Evolutionary conservation across 2,797 vertebrate genomes (phyloP).

Genomic region (Tenualosa thibaudeaui): DNA sequence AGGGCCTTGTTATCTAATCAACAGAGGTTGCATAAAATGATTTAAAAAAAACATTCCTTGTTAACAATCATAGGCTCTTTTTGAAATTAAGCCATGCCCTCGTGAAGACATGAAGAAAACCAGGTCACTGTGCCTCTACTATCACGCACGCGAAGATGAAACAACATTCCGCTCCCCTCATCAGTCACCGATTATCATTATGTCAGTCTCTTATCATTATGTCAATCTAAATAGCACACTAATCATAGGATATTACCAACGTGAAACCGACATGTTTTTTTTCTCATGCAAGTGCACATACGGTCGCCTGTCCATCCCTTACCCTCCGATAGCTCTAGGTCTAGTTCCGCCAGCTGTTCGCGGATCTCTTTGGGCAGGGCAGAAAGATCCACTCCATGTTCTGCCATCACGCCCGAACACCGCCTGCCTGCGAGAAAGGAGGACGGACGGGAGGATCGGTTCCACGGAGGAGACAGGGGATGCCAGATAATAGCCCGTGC

Average conservation of each 20-base stretch:
- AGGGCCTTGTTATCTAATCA: not conserved
- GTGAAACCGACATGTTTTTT: not conserved
- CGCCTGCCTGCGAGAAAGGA: constrained; percentile 1
- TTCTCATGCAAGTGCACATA: constrained; percentile 11
- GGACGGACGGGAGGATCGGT: not conserved
- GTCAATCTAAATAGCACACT: not conserved
- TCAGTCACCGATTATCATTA: not conserved
- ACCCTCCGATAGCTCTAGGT: constrained; percentile 97
- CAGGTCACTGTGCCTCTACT: constrained; percentile 18
- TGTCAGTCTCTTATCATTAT: not conserved
- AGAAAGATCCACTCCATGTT: constrained; percentile 77
- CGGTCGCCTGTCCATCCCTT: constrained; percentile 49
- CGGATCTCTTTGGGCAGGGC: constrained; percentile 90
- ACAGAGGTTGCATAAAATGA: not conserved
- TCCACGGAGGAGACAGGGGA: constrained; percentile 54
- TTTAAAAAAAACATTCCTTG: not conserved
- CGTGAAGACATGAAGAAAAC: constrained; percentile 17
- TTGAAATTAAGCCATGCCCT: not conserved
- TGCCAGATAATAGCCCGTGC: constrained; percentile 57
- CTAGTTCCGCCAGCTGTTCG: constrained; percentile 94
- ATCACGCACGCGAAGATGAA: constrained; percentile 32
- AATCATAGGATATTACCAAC: not conserved
- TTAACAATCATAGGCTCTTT: not conserved
- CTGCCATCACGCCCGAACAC: constrained; percentile 73
- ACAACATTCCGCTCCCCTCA: constrained; percentile 28